phyloP scores from a whole-genome alignment of 2,113 vertebrate genomes.

The Cavia porcellus region DNA sequence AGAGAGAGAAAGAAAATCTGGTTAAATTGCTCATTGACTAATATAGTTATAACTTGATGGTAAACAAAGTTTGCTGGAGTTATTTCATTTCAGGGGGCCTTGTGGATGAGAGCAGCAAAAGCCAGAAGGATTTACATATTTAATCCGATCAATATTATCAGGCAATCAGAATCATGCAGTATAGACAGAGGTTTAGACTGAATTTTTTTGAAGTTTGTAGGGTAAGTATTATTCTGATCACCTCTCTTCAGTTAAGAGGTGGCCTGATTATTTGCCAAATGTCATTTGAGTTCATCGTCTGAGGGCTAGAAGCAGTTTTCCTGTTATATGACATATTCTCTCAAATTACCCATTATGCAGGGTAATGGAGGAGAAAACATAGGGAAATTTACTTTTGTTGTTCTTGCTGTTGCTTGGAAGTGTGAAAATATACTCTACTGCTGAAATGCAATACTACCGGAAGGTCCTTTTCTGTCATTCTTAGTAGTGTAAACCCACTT shows the following conservation, averaged over 20 bases:
- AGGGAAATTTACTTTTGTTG: neutral
- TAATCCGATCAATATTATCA: neutral
- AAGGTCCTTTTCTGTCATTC: neutral
- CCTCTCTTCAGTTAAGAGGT: neutral
- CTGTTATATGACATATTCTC: neutral
- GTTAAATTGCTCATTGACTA: neutral
- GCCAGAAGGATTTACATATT: neutral
- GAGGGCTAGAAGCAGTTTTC: neutral
- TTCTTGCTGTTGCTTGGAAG: neutral
- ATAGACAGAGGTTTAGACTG: neutral
- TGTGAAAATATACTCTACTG: neutral
- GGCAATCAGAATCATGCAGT: neutral
- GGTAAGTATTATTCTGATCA: neutral
- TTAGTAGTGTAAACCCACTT: conserved; percentile 30
- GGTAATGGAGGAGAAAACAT: neutral
- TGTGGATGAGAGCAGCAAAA: neutral
- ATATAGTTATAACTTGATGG: neutral
- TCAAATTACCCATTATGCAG: neutral
- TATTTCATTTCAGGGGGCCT: neutral
- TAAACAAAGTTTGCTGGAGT: neutral
- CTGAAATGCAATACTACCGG: neutral
- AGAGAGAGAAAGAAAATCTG: neutral
- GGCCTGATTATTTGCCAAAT: conserved; percentile 50
- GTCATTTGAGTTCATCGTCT: neutral
- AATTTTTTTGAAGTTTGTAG: conserved; percentile 33